Evolutionary conservation across 2,797 vertebrate species (phyloP), one percentile per base, ranked within the genome.

Genomic region (Chaenodraco wilsoni): DNA sequence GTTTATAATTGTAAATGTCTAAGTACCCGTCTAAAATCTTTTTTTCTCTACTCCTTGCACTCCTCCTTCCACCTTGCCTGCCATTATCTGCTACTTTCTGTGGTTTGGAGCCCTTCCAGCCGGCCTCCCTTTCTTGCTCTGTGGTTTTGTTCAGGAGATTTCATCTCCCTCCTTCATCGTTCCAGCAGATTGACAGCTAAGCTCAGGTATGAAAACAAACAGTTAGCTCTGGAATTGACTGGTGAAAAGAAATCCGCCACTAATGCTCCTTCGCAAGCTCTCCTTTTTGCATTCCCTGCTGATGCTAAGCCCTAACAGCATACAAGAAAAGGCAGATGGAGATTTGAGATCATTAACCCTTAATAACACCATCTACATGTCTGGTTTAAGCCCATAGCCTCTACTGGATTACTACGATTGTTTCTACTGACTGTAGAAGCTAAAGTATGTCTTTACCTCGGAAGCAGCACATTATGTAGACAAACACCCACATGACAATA

Each of bases 21-120:
- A 76, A 69, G 76, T 58, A 69, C 66, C 45, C 70, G 17, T 76
- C 59, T 79, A 69, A 83, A 69, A 69, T 78, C 41, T 72, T 69
- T 80, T 76, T 71, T 81, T 87, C 76, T 87, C 90, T 87, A 82
- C 66, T 50, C 74, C 50, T 40, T 63, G 57, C 71, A 23, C 87
- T 83, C 81, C 81, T 75, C 63, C 79, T 84, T 91, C 83, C 74
- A 87, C 78, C 82, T 81, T 81, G 81, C 85, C 84, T 83, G 73
- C 76, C 85, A 86, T 91, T 91, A 91, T 92, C 90, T 91, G 79
- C 86, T 89, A 86, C 81, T 92, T 87, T 91, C 79, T 96, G 96
- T 95, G 97, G 95, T 89, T 96, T 98, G 97, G 96, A 96, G 72
- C 59, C 83, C 78, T 90, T 96, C 96, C 97, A 98, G 93, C 85